Evolutionary conservation across 1,140 invertebrate genomes (phyloP), one percentile per base, ranked within the genome.

Genomic region (Diachasmimorpha longicaudata): DNA sequence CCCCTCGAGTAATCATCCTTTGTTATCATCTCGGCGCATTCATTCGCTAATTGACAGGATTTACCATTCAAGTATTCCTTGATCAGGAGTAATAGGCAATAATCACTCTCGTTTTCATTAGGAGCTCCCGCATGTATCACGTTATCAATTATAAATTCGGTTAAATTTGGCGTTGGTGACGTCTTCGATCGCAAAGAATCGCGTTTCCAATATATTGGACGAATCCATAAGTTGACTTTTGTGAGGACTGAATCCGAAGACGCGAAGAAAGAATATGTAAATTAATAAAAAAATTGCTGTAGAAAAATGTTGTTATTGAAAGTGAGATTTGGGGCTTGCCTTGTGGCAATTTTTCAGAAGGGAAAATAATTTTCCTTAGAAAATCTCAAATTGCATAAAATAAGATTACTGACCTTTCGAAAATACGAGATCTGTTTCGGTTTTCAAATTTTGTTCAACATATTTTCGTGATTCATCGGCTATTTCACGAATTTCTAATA

Each of bases 101-200:
- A 67, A 70, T 86, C 84, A 70, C 85, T 86, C 67, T 87, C 80
- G 6, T 68, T 48, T 78, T 85, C 87, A 13, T 79, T 76, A 0
- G 87, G 87, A 25, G 78, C 76, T 21, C 87, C 87, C 75, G 79
- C 52, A 73, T 78, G 81, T 10, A 85, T 77, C 13, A 80, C 72
- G 37, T 52, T 19, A 39, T 42, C 9, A 16, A 78, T 4, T 16
- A 79, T n/a, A 11, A 25, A 9, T 48, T 55, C 21, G 1, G 44
- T 80, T 39, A 81, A 75, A 16, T 16, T 19, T 0, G 9, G 13
- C 36, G 36, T 79, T 10, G 21, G 31, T 63, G 31, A 36, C 25
- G 66, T 39, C 44, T 10, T 69, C 52, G 39, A 0, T 4, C 70
- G n/a, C 13, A 73, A 67, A 3, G 63, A 25, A 6, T 19, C 70